Base-by-base conservation (phyloP, 1,140 invertebrate species). In the Arion vulgaris region DNA sequence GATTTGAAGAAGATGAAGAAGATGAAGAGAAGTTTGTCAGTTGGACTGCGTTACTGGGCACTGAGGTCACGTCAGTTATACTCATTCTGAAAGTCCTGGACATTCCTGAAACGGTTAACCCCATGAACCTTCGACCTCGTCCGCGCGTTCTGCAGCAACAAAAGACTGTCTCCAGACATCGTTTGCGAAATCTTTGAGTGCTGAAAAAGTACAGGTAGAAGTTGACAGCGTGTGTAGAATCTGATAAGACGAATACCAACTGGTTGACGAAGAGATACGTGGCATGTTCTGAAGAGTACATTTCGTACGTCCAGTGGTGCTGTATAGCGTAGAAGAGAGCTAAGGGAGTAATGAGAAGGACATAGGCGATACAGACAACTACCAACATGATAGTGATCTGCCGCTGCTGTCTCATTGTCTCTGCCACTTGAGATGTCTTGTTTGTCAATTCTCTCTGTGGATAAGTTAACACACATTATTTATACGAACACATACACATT, bases 201-300 rank as follows among this genome's bases (percentile, higher is more conserved):
- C 86, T 89, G 49, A 90, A 80, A 76, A 88, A 90, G 72, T 90
- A 90, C 19, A 88, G 69, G 73, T 89, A 90, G 80, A 90, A 90
- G 80, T 90, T 90, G 62, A 90, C 73, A 2, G 88, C 88, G 78
- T 90, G 89, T 39, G 87, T 87, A 15, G 85, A 68, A 77, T 90
- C 89, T 0, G 85, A 83, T 4, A 90, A 83, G 19, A 89, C 23
- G 74, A 89, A 89, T 4, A 85, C 83, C 28, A 90, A 39, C 57
- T 90, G 87, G 15, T 83, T 73, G 2, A 49, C 74, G 68, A 84
- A 76, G 4, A 74, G 28, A 79, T 51, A 81, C 23, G 69, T 45
- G n/a, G 83, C 85, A n/a, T 80, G 45, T 41, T 79, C 66, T 11
- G 23, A 23, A 0, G 53, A 11, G 45, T 62, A 49, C 0, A 28